Conservation (phyloP, 2,797 vertebrate species). For the Ceyx erithaca region DNA sequence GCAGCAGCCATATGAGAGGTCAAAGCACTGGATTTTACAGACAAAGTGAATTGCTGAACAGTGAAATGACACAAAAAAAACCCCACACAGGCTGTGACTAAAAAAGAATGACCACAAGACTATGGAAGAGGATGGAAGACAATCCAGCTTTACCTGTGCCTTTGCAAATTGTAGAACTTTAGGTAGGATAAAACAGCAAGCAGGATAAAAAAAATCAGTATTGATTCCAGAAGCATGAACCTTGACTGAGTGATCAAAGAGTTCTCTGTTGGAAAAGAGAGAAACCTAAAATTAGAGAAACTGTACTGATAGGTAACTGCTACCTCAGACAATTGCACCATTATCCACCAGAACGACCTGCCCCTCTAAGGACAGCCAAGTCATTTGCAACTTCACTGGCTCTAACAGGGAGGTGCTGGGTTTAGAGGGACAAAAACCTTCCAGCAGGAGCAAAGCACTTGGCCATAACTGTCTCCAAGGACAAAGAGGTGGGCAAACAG, state of each 20-base stretch:
- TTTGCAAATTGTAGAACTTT: conserved; percentile 84
- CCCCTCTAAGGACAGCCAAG: background rate
- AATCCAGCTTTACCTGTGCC: conserved; percentile 77
- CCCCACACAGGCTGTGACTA: background rate
- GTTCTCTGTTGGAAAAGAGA: conserved; percentile 84
- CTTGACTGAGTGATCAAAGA: conserved; percentile 92
- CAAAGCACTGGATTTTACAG: background rate
- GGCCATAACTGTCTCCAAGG: background rate
- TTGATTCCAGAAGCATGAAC: conserved; percentile 92
- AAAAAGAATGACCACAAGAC: background rate
- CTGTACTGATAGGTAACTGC: background rate
- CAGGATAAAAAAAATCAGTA: conserved; percentile 92
- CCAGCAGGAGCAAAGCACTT: background rate
- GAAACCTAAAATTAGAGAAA: background rate
- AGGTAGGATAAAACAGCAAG: conserved; percentile 89
- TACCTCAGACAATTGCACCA: background rate
- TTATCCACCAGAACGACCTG: background rate
- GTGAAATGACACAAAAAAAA: background rate
- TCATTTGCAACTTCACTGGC: background rate
- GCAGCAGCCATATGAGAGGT: background rate
- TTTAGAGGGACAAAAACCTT: background rate
- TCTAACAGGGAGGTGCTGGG: background rate
- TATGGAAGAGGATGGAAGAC: background rate
- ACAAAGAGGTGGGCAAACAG: background rate
- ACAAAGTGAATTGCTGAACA: background rate